Evolutionary conservation across 2,888 invertebrate genomes (phyloP).

Genomic region (Cheilosia vulpina): DNA sequence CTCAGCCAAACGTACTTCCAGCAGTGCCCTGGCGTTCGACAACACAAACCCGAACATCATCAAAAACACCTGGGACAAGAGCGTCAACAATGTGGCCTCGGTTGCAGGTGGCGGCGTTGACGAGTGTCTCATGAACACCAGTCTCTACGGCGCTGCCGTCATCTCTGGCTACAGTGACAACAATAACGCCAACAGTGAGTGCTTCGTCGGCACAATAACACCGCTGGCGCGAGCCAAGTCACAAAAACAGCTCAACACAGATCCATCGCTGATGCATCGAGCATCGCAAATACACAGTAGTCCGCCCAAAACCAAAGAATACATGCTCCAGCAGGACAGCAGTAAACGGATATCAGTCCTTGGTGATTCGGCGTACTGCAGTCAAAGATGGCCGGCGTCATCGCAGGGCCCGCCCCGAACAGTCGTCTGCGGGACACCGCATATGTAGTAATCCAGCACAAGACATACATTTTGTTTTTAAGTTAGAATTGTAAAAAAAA

Average conservation of each 20-base stretch:
- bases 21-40: slow-evolving; percentile 84
- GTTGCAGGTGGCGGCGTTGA: slow-evolving; percentile 82
- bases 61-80: slow-evolving; percentile 94
- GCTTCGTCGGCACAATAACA: slow-evolving; percentile 83
- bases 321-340: slow-evolving; percentile 75
- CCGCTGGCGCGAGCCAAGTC: slow-evolving; percentile 88
- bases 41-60: slow-evolving; percentile 88
- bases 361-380: slow-evolving; percentile 83
- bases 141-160: slow-evolving; percentile 82
- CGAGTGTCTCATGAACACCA: slow-evolving; percentile 83
- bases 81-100: slow-evolving; percentile 88
- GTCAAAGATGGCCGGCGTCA: slow-evolving; percentile 82
- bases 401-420: slow-evolving; percentile 80
- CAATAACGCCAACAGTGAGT: slow-evolving; percentile 85
- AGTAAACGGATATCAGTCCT: slow-evolving; percentile 83
- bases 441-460: slow-evolving; percentile 81
- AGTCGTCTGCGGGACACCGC: slow-evolving; percentile 83
- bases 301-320: slow-evolving; percentile 79
- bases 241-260: slow-evolving; percentile 94
- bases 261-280: slow-evolving; percentile 87
- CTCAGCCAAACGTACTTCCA: slow-evolving; percentile 81
- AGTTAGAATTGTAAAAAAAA: slow-evolving; percentile 55
- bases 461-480: slow-evolving; percentile 57
- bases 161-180: slow-evolving; percentile 85
- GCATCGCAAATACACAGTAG: slow-evolving; percentile 84